phyloP scores from a whole-genome alignment of 2,113 vertebrate genomes.

The Otocyon megalotis region DNA sequence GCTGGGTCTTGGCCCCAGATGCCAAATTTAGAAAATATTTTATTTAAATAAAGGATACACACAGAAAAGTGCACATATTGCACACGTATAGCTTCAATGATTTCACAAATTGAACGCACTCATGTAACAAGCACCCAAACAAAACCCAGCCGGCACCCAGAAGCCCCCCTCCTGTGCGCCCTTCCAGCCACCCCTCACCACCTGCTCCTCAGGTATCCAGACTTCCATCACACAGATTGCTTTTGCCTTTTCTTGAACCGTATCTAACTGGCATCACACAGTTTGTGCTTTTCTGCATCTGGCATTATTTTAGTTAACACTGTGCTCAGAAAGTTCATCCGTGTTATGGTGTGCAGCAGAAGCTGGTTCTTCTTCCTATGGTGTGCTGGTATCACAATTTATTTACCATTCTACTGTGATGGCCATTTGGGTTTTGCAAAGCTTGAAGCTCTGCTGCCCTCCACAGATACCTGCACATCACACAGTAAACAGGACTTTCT shows the following conservation, averaged over 20 bases:
- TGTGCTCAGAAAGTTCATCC: accelerated
- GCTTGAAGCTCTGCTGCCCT: conserved; percentile 22
- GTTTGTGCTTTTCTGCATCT: not conserved
- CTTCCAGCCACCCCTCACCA: no score
- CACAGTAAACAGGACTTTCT: not conserved
- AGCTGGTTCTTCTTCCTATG: accelerated
- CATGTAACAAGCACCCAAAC: not conserved
- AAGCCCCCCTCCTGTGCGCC: accelerated
- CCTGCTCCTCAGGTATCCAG: not conserved
- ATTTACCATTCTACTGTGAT: not conserved
- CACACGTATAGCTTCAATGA: accelerated
- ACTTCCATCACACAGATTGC: not conserved
- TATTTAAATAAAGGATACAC: no score
- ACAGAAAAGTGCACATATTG: accelerated
- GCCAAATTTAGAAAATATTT: not conserved
- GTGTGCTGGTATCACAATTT: accelerated
- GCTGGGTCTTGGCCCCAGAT: not conserved
- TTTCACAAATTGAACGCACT: not conserved
- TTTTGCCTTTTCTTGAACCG: not conserved
- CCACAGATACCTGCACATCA: not conserved
- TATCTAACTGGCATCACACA: not conserved
- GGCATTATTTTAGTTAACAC: not conserved
- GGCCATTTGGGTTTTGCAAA: not conserved
- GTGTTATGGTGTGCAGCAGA: accelerated
- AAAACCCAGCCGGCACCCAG: not conserved